Evolutionary conservation across 1,140 invertebrate species (phyloP).

Genomic region (Cepaea nemoralis): DNA sequence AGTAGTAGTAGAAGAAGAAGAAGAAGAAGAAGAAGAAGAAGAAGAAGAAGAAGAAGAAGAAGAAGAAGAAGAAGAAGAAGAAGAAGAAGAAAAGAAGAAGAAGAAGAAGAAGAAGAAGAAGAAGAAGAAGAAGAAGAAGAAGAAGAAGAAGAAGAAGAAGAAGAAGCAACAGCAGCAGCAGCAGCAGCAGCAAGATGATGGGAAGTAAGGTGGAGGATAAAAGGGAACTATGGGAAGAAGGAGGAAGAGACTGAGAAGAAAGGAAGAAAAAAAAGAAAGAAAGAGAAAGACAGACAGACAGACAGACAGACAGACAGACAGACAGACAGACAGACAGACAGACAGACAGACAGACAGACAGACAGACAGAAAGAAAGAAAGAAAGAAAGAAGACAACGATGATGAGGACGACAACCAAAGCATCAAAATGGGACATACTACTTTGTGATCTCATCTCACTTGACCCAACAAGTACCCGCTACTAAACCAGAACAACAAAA

Average conservation of each 20-base stretch:
- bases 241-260: slow-evolving; percentile 10
- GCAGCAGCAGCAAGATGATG: background rate
- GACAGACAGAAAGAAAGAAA: background rate
- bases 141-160: slow-evolving; percentile 16
- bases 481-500: no score
- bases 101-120: slow-evolving; percentile 17
- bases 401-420: no score
- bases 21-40: slow-evolving; percentile 10
- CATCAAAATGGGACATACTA: no score
- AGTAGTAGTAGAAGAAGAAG: background rate
- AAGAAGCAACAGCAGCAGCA: background rate
- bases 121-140: slow-evolving; percentile 25
- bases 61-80: slow-evolving; percentile 9
- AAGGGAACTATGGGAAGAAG: background rate
- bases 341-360: background rate
- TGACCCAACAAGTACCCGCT: no score
- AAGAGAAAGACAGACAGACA: background rate
- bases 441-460: no score
- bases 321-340: background rate
- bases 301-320: background rate
- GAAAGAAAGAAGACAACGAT: slow-evolving; percentile 9
- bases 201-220: background rate
- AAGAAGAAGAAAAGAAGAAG: background rate
- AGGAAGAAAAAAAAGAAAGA: slow-evolving; percentile 6
- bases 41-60: slow-evolving; percentile 23